Conservation (phyloP, 2,113 vertebrate species). For the Ctenomys sociabilis region DNA sequence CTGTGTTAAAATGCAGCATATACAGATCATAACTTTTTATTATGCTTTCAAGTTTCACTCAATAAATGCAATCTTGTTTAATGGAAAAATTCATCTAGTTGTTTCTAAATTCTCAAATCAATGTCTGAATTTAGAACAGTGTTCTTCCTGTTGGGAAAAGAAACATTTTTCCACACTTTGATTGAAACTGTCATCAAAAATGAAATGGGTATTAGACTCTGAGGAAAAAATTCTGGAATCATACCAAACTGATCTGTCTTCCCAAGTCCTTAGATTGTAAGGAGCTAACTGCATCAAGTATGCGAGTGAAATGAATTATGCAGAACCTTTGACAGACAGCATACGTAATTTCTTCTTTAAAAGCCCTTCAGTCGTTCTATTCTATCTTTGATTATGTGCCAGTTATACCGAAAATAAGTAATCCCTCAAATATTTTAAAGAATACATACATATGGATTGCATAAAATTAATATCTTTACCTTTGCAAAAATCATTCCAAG, state of each 20-base stretch:
- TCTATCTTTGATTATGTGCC: constrained; percentile 60
- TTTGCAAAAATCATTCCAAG: constrained; percentile 72
- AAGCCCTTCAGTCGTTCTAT: constrained; percentile 63
- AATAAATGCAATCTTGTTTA: constrained; percentile 49
- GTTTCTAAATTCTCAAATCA: constrained; percentile 23
- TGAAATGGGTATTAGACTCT: constrained; percentile 58
- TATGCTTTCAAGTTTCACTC: constrained; percentile 19
- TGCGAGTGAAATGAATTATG: constrained; percentile 78
- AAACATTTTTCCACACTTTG: not conserved
- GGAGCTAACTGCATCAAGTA: constrained; percentile 46
- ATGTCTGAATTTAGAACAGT: constrained; percentile 34
- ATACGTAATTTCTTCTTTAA: constrained; percentile 63
- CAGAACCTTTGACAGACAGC: constrained; percentile 71
- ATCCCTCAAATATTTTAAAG: constrained; percentile 69
- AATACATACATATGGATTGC: constrained; percentile 70
- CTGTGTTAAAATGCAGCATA: constrained; percentile 15
- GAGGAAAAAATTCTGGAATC: constrained; percentile 71
- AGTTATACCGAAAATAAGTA: constrained; percentile 68
- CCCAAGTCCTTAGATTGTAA: constrained; percentile 47
- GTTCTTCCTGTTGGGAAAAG: not conserved
- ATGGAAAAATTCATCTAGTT: constrained; percentile 45
- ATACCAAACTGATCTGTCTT: constrained; percentile 54
- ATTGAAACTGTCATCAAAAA: not conserved
- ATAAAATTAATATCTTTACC: constrained; percentile 73
- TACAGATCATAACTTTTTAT: constrained; percentile 9